Conservation (phyloP, 1,140 invertebrate species). For the Scaptomyza pallida region DNA sequence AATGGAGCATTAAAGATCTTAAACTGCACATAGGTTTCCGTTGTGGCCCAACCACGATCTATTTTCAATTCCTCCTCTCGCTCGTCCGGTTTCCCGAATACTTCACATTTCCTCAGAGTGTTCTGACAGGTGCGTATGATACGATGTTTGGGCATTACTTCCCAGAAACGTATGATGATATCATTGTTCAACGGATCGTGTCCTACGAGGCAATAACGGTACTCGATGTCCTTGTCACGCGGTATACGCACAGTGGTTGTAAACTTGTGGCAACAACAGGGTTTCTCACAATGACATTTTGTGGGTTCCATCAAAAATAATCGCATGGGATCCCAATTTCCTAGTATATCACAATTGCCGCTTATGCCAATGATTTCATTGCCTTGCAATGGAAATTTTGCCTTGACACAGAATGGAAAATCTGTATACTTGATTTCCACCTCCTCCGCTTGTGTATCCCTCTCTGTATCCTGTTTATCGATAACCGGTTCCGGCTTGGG, state of each 20-base stretch:
- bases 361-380: conserved; percentile 84
- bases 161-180: conserved; percentile 91
- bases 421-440: conserved; percentile 38
- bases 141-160: conserved; percentile 90
- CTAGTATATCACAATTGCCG: conserved; percentile 84
- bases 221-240: conserved; percentile 88
- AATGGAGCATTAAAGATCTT: conserved; percentile 91
- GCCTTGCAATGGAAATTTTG: conserved; percentile 20
- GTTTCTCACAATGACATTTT: conserved; percentile 10
- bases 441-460: background rate
- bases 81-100: conserved; percentile 86
- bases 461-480: background rate
- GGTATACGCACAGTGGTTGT: conserved; percentile 85
- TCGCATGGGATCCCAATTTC: conserved; percentile 84
- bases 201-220: conserved; percentile 91
- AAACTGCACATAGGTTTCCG: conserved; percentile 93
- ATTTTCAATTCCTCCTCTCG: conserved; percentile 84
- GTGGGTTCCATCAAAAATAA: conserved; percentile 83
- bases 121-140: conserved; percentile 74
- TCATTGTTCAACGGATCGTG: conserved; percentile 85
- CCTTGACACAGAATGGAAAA: conserved; percentile 62
- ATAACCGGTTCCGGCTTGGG: background rate
- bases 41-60: conserved; percentile 93
- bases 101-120: conserved; percentile 83
- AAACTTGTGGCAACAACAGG: conserved; percentile 78